These are phyloP conservation scores for Lepidochrysops patricia DNA, from an alignment of 2,888 invertebrate species.

Conservation along the genomic window DNA sequence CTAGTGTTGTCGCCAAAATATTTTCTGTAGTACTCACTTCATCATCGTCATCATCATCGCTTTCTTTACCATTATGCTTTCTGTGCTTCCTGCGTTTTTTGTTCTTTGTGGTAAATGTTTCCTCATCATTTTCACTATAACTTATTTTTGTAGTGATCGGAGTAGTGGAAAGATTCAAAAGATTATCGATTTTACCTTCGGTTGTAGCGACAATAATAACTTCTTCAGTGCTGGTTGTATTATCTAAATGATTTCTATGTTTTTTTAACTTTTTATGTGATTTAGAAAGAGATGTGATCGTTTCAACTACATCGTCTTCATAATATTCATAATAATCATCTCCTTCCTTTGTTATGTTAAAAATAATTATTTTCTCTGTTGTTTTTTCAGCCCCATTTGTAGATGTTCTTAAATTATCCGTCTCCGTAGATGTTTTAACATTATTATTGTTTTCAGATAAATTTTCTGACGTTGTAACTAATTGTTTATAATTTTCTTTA, in stretches of 20 bases:
- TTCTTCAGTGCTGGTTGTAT: background rate
- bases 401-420: background rate
- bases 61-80: background rate
- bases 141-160: background rate
- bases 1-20: background rate
- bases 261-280: background rate
- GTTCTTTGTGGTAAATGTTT: background rate
- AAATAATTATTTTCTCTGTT: background rate
- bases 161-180: background rate
- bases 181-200: background rate
- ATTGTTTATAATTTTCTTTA: background rate
- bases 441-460: background rate
- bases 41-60: background rate
- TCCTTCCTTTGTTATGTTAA: background rate
- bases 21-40: background rate
- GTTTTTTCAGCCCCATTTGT: background rate
- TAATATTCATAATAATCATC: background rate
- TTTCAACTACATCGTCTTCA: background rate
- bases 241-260: background rate
- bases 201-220: background rate
- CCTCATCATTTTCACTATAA: background rate
- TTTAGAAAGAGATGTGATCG: background rate
- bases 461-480: background rate
- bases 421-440: background rate
- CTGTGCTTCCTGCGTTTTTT: background rate